Evolutionary conservation across 2,888 invertebrate genomes (phyloP).

Genomic region (Zaprionus bogoriensis): DNA sequence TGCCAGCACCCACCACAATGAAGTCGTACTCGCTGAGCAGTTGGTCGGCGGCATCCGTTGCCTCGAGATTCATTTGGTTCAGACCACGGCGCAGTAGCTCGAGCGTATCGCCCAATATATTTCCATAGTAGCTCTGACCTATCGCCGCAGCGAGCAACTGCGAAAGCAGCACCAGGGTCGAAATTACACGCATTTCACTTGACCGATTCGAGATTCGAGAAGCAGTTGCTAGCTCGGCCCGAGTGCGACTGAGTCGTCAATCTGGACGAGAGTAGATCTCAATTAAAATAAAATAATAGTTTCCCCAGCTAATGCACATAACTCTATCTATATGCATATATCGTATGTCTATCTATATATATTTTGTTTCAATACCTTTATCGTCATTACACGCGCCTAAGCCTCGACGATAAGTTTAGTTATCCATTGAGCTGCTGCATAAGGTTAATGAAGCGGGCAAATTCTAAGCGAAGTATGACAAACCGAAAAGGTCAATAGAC

Average conservation of each 20-base stretch:
- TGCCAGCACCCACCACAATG: conserved; percentile 90
- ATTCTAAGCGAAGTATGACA: neutral
- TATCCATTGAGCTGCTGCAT: neutral
- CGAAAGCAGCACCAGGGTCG: neutral
- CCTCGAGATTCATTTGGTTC: conserved; percentile 67
- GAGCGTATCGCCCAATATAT: conserved; percentile 38
- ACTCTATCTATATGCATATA: neutral
- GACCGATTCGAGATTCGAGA: neutral
- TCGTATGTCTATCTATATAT: neutral
- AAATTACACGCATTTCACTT: neutral
- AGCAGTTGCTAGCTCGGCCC: neutral
- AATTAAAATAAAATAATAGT: neutral
- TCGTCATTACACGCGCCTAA: neutral
- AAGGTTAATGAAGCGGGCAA: neutral
- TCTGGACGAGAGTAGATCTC: neutral
- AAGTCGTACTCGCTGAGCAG: conserved; percentile 87
- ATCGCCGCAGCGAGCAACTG: neutral
- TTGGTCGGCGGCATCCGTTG: conserved; percentile 55
- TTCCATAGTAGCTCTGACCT: conserved; percentile 32
- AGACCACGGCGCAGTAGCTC: conserved; percentile 73
- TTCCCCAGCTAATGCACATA: neutral
- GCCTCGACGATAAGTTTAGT: neutral
- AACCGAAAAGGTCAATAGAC: neutral
- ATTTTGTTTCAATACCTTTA: neutral
- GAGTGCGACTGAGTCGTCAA: neutral